Percentiles rank a stretch among this genome's conserved stretches.
These are phyloP conservation scores for Gryllus longicercus DNA, from an alignment of 2,888 invertebrate genomes.

Conservation along the genomic window DNA sequence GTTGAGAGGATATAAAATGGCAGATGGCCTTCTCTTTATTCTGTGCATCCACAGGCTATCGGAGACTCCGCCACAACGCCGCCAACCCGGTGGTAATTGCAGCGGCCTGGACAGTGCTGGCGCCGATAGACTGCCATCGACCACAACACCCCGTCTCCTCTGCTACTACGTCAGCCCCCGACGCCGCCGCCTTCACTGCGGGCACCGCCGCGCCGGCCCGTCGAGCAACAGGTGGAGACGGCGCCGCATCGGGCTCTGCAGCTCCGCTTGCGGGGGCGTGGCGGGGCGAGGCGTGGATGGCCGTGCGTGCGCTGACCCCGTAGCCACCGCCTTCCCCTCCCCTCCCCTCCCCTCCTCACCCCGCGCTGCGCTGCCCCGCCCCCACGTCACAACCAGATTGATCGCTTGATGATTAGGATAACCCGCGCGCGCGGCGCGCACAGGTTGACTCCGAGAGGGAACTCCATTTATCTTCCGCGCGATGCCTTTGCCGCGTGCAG, in stretches of 20 bases:
- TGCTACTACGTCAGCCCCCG: too few relatives aligned
- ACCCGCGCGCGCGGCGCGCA: not conserved
- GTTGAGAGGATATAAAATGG: too few relatives aligned
- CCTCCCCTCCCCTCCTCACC: not conserved
- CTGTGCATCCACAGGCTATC: too few relatives aligned
- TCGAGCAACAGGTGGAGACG: not conserved
- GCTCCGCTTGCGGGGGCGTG: not conserved
- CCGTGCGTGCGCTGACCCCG: not conserved
- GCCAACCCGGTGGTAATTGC: not conserved
- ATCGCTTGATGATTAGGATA: slow-evolving; percentile 3
- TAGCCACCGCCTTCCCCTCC: not conserved
- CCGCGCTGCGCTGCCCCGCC: not conserved
- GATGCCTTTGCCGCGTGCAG: not conserved
- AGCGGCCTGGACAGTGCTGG: not conserved
- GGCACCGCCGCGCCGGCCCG: not conserved
- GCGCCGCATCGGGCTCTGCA: not conserved
- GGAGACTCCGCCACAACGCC: too few relatives aligned
- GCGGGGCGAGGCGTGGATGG: not conserved
- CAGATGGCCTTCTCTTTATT: too few relatives aligned
- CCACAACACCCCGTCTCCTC: too few relatives aligned
- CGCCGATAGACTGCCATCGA: too few relatives aligned
- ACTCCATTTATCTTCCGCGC: not conserved
- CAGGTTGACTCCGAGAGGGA: not conserved
- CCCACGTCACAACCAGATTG: not conserved
- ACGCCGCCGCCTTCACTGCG: too few relatives aligned